Evolutionary conservation across 2,797 vertebrate genomes (phyloP), one percentile per base, ranked within the genome.

Genomic region (Sebastes hubbsi): DNA sequence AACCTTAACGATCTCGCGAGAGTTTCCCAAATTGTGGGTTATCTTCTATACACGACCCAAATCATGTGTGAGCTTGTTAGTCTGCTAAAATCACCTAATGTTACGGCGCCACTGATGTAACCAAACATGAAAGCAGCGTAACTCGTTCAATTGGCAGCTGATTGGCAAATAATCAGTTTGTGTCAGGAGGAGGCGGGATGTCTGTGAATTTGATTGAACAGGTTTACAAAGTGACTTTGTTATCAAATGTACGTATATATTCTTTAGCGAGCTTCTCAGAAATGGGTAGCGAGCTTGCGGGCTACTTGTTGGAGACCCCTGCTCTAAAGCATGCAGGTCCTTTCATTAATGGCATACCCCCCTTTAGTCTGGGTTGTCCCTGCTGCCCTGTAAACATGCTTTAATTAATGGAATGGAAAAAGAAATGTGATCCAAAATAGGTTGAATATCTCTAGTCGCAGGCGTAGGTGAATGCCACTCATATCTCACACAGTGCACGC

Each of bases 321-420:
- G 65, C 61, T 80, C 67, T 72, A 55, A 49, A 58, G 73, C 42
- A n/a, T 36, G 49, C 29, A 38, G 65, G 68, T 30, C 66, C 20
- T 29, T 75, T 34, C n/a, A 56, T 79, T 80, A 81, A 46, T 70
- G 72, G n/a, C 65, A 46, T 6, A n/a, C 27, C 36, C 75, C 32
- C 59, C 58, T 83, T 81, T 70, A 66, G 68, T 30, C 55, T 72
- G 82, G 81, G 83, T 89, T 73, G 87, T 82, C 75, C 34, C 6
- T 61, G 58, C 58, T 85, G 78, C 58, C 60, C 83, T 66, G 24
- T 61, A 62, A 82, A 75, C 65, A 75, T 32, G 24, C 32, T 74
- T 70, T n/a, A 52, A 54, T 74, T 72, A 77, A 78, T 70, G 71
- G 78, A 85, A 86, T 36, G 14, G 16, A 58, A 24, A 4, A 16